Conservation (phyloP, 2,113 vertebrate genomes). For the Pseudolaguvia tuberculata region DNA sequence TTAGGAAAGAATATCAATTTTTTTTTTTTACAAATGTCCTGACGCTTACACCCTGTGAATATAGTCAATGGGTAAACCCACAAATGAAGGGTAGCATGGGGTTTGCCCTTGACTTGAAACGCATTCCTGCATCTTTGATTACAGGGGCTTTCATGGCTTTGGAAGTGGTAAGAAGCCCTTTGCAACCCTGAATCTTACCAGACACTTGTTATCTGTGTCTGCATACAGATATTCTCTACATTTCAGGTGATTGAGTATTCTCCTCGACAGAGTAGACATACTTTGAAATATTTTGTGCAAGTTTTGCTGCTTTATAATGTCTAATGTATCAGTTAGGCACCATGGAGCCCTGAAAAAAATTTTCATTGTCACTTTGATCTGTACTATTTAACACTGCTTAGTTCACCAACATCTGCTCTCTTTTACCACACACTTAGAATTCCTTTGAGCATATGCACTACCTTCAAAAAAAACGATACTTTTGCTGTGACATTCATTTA, state of each 20-base stretch:
- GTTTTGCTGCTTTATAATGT: neutral
- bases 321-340: neutral
- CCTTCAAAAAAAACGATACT: too few species aligned
- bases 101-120: conserved; percentile 39
- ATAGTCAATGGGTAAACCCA: neutral
- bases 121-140: conserved; percentile 48
- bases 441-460: conserved; percentile 16
- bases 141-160: conserved; percentile 32
- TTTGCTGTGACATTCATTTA: too few species aligned
- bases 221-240: conserved; percentile 14
- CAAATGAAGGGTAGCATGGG: conserved; percentile 5
- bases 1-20: too few species aligned
- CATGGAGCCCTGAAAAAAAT: neutral
- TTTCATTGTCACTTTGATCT: conserved; percentile 24
- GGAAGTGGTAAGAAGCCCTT: conserved; percentile 7
- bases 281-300: neutral
- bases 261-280: neutral
- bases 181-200: conserved; percentile 33
- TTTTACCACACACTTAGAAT: conserved; percentile 27
- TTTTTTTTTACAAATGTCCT: neutral
- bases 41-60: neutral
- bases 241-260: neutral
- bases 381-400: conserved; percentile 20
- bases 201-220: neutral
- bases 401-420: conserved; percentile 21